A percentile compares a stretch with the other conserved stretches of the same genome.
Evolutionary conservation across 2,113 vertebrate genomes (phyloP).

Genomic region (Meriones unguiculatus): DNA sequence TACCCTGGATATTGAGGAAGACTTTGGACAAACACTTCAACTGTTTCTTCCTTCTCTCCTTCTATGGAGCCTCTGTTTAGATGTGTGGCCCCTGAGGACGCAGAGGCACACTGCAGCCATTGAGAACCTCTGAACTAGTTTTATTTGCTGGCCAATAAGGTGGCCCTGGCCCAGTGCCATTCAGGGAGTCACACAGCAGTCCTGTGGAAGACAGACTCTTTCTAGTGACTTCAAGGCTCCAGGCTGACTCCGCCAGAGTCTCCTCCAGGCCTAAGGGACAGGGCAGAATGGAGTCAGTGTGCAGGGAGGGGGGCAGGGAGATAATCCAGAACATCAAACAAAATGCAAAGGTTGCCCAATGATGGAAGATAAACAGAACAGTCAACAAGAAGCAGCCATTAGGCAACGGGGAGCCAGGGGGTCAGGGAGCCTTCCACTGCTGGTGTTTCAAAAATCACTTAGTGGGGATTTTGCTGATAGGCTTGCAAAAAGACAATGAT

Average conservation of each 20-base stretch:
- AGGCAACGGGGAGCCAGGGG: conserved; percentile 24
- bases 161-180: conserved; percentile 5
- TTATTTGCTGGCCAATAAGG: conserved; percentile 65
- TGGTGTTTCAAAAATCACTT: conserved; percentile 55
- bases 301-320: background rate
- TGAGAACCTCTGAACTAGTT: conserved; percentile 48
- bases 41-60: conserved; percentile 40
- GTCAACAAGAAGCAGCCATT: conserved; percentile 52
- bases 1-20: conserved; percentile 32
- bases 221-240: background rate
- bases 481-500: background rate
- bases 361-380: background rate
- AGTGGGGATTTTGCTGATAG: conserved; percentile 41
- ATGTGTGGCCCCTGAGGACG: background rate
- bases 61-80: conserved; percentile 55
- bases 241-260: background rate
- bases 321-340: conserved; percentile 69
- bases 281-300: background rate
- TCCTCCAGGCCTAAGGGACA: background rate
- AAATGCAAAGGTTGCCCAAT: conserved; percentile 48
- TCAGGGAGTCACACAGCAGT: background rate
- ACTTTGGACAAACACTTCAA: conserved; percentile 61
- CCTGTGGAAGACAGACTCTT: background rate
- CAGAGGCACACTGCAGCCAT: conserved; percentile 38
- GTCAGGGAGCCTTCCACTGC: background rate